phyloP scores from a whole-genome alignment of 2,888 invertebrate genomes.

The Muscina levida region DNA sequence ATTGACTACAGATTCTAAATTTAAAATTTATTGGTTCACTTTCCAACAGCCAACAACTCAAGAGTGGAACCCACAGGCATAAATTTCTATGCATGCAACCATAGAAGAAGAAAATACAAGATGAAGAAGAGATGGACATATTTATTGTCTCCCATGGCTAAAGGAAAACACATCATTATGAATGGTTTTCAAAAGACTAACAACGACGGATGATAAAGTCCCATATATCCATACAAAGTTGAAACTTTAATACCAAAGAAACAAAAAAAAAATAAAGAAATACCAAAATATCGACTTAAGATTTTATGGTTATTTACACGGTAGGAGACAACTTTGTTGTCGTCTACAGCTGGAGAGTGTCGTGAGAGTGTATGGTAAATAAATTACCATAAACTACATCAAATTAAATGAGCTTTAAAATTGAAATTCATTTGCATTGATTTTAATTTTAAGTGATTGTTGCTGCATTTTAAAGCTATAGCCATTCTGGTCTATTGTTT shows the following conservation, averaged over 20 bases:
- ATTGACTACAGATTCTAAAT: slow-evolving; percentile 18
- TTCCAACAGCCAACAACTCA: too few species aligned
- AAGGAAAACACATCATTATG: not conserved
- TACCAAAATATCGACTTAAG: not conserved
- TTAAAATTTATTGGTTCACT: slow-evolving; percentile 30
- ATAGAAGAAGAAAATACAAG: not conserved
- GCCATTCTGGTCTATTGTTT: too few species aligned
- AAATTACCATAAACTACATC: slow-evolving; percentile 63
- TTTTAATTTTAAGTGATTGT: slow-evolving; percentile 10
- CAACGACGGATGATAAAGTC: not conserved
- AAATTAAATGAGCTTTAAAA: slow-evolving; percentile 61
- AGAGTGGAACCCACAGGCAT: too few species aligned
- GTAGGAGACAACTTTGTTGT: not conserved
- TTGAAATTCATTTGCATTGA: slow-evolving; percentile 57
- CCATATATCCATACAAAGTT: not conserved
- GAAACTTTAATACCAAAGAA: slow-evolving; percentile 3
- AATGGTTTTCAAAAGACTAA: not conserved
- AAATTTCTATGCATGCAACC: too few species aligned
- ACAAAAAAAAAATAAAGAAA: slow-evolving; percentile 22
- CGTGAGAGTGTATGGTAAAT: slow-evolving; percentile 44
- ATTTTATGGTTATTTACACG: too few species aligned
- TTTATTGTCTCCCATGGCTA: slow-evolving; percentile 27
- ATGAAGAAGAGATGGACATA: not conserved
- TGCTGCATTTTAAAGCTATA: not conserved
- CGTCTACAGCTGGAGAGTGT: slow-evolving; percentile 22